Percentiles rank a stretch among this genome's conserved stretches.
Evolutionary conservation across 1,140 invertebrate species (phyloP).

Genomic region (Bradynema listronoti): DNA sequence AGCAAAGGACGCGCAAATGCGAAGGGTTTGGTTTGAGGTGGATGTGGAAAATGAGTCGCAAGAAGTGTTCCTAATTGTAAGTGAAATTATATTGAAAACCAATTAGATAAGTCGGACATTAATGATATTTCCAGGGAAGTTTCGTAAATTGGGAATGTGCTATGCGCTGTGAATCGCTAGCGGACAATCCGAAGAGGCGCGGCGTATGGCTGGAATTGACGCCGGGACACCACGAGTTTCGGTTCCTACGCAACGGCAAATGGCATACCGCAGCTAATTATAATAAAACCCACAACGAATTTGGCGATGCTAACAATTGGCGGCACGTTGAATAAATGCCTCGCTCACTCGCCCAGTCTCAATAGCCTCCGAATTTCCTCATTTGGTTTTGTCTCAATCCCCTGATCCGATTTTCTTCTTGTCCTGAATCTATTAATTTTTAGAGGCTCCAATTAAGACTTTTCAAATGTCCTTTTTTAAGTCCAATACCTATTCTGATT

Average conservation of each 20-base stretch:
- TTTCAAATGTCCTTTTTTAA: too few relatives aligned
- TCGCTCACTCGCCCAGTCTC: too few relatives aligned
- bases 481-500: too few relatives aligned
- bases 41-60: conserved; percentile 18
- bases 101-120: too few relatives aligned
- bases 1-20: conserved; percentile 7
- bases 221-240: conserved; percentile 42
- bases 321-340: conserved; percentile 25
- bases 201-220: conserved; percentile 44
- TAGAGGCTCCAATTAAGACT: too few relatives aligned
- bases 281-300: conserved; percentile 31
- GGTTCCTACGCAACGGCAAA: conserved; percentile 43
- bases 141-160: conserved; percentile 53
- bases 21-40: conserved; percentile 27
- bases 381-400: too few relatives aligned
- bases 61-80: conserved; percentile 36
- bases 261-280: conserved; percentile 40
- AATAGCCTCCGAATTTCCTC: too few relatives aligned
- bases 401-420: too few relatives aligned
- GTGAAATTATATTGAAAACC: conserved; percentile 5
- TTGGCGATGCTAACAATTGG: conserved; percentile 41
- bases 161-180: conserved; percentile 28
- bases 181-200: conserved; percentile 21
- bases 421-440: too few relatives aligned
- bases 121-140: conserved; percentile 39